Evolutionary conservation across 2,797 vertebrate genomes (phyloP).

Genomic region (Fistularia tabacaria): DNA sequence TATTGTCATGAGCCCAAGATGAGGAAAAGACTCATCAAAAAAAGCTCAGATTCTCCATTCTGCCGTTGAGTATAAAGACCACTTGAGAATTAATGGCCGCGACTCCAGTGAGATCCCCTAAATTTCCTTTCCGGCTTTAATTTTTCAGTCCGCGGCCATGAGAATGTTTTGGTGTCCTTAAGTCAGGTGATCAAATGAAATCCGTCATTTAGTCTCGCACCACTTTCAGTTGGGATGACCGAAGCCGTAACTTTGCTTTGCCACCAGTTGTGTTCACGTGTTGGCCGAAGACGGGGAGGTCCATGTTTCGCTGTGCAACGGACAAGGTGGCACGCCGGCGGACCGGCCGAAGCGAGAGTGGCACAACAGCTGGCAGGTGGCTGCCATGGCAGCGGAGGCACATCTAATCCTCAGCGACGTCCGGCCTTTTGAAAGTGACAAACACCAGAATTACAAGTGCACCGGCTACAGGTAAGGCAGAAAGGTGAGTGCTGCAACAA

Average conservation of each 20-base stretch:
- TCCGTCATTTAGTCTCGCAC: neutral
- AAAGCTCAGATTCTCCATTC: no score
- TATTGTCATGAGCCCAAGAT: no score
- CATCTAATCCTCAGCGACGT: constrained; percentile 82
- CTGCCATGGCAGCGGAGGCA: constrained; percentile 87
- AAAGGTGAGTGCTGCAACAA: constrained; percentile 52
- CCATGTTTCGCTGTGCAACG: constrained; percentile 87
- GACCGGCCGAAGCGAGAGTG: constrained; percentile 88
- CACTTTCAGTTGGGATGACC: neutral
- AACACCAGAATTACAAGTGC: constrained; percentile 80
- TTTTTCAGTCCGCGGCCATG: no score
- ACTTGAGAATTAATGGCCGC: no score
- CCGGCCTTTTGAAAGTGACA: constrained; percentile 75
- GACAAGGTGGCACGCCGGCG: constrained; percentile 91
- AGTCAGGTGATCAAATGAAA: no score
- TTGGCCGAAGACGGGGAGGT: constrained; percentile 83
- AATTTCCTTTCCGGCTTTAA: no score
- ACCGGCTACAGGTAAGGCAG: constrained; percentile 91
- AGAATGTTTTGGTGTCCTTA: no score
- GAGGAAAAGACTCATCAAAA: no score
- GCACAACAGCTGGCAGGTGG: constrained; percentile 98
- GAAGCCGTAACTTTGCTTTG: constrained; percentile 4
- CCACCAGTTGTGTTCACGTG: constrained; percentile 79
- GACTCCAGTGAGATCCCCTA: no score
- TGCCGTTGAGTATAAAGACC: no score